Percentiles rank a stretch among this genome's conserved stretches.
These are phyloP conservation scores for Nannoperca obscura DNA, from an alignment of 2,797 vertebrate genomes.

Conservation along the genomic window DNA sequence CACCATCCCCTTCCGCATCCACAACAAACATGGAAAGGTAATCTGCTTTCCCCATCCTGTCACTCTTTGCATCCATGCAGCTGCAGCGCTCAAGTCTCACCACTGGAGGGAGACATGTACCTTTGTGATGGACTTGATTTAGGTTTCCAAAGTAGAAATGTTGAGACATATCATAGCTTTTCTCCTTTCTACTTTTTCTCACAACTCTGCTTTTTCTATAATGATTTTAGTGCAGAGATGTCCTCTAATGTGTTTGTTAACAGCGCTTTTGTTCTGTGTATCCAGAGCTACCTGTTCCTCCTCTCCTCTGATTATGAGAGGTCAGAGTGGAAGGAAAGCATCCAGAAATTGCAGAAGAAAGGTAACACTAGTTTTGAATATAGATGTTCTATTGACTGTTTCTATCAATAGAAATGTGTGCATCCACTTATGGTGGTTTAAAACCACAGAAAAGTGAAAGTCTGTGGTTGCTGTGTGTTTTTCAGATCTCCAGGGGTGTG, in stretches of 20 bases:
- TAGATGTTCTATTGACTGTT: background rate
- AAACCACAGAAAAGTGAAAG: slow-evolving; percentile 19
- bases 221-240: background rate
- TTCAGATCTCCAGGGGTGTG: slow-evolving; percentile 93
- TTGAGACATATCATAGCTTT: background rate
- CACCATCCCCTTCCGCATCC: slow-evolving; percentile 96
- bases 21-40: slow-evolving; percentile 98
- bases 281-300: slow-evolving; percentile 94
- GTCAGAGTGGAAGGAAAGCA: slow-evolving; percentile 96
- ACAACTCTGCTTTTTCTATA: fast-evolving
- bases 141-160: background rate
- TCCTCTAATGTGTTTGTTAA: background rate
- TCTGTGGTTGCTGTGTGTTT: slow-evolving; percentile 40
- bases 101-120: slow-evolving; percentile 70
- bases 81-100: slow-evolving; percentile 1
- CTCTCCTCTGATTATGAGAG: slow-evolving; percentile 97
- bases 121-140: background rate
- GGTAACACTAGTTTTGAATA: slow-evolving; percentile 76
- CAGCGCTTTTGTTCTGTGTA: slow-evolving; percentile 19
- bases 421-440: background rate
- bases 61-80: background rate
- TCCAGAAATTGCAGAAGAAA: slow-evolving; percentile 96
- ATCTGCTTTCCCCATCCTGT: background rate
- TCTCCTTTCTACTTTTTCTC: background rate
- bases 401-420: background rate